Evolutionary conservation across 2,113 vertebrate species (phyloP).

Genomic region (Equus przewalskii): DNA sequence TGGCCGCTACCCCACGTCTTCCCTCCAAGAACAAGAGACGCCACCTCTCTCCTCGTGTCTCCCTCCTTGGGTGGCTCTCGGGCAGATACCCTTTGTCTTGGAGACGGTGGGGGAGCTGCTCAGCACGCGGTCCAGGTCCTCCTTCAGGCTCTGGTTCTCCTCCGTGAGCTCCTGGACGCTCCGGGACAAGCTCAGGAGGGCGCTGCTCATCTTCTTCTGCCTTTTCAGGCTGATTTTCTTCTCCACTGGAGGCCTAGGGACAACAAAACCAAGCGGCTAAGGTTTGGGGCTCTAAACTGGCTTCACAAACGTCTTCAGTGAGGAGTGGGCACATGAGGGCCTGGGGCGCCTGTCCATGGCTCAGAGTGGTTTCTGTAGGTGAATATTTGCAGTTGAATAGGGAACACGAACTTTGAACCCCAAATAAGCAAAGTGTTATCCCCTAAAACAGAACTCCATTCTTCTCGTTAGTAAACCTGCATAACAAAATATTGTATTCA

Average conservation of each 20-base stretch:
- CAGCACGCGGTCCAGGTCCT: slow-evolving; percentile 89
- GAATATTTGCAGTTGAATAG: background rate
- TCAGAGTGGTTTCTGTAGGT: background rate
- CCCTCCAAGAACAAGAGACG: background rate
- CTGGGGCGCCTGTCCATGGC: background rate
- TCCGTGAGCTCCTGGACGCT: slow-evolving; percentile 91
- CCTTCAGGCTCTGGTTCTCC: slow-evolving; percentile 92
- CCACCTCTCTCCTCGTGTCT: rapidly evolving
- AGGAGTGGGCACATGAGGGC: background rate
- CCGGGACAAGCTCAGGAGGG: slow-evolving; percentile 91
- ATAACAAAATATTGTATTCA: background rate
- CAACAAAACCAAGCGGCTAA: background rate
- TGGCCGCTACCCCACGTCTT: background rate
- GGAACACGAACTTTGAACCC: background rate
- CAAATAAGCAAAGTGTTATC: background rate
- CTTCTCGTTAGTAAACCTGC: too few species aligned
- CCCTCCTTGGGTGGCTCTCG: rapidly evolving
- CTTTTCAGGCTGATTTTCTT: slow-evolving; percentile 88
- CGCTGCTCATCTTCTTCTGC: slow-evolving; percentile 90
- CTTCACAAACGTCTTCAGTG: rapidly evolving
- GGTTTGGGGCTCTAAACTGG: background rate
- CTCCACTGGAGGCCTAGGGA: slow-evolving; percentile 84
- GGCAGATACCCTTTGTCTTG: slow-evolving; percentile 88
- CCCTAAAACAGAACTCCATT: background rate
- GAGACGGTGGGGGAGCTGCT: slow-evolving; percentile 84